These are phyloP conservation scores for Brenthis daphne DNA, from an alignment of 2,888 invertebrate species.

Conservation along the genomic window DNA sequence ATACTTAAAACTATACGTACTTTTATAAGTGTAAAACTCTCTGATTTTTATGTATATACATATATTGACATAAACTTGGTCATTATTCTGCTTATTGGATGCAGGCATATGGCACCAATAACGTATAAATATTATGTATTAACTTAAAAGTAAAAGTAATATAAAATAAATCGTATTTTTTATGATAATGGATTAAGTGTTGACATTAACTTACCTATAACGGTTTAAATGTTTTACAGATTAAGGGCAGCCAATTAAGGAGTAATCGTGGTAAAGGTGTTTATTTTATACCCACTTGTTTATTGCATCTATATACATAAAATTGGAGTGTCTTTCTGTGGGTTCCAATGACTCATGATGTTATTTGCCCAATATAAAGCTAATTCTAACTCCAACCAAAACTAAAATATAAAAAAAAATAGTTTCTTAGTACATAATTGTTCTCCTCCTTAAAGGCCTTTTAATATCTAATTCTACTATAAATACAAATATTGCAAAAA, in stretches of 20 bases:
- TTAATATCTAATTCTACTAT: too few species aligned
- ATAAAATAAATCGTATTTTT: slow-evolving; percentile 36
- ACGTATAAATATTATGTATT: slow-evolving; percentile 2
- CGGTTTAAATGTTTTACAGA: slow-evolving; percentile 33
- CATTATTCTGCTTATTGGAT: not conserved
- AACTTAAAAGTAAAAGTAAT: slow-evolving; percentile 22
- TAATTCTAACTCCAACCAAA: too few species aligned
- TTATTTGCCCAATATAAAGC: too few species aligned
- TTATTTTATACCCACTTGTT: slow-evolving; percentile 11
- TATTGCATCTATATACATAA: slow-evolving; percentile 17
- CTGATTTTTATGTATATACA: too few species aligned
- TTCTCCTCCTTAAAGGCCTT: too few species aligned
- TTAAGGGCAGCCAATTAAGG: slow-evolving; percentile 35
- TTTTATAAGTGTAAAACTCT: too few species aligned
- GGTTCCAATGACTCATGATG: too few species aligned
- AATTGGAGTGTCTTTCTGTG: not conserved
- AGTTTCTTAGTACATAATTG: too few species aligned
- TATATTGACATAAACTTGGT: too few species aligned
- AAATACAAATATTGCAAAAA: too few species aligned
- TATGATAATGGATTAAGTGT: slow-evolving; percentile 35
- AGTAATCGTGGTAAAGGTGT: slow-evolving; percentile 33
- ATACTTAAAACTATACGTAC: too few species aligned
- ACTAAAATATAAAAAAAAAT: too few species aligned
- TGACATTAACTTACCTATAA: slow-evolving; percentile 40
- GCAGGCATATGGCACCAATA: not conserved